Evolutionary conservation across 2,113 vertebrate genomes (phyloP).

Genomic region (Serilophus lunatus): DNA sequence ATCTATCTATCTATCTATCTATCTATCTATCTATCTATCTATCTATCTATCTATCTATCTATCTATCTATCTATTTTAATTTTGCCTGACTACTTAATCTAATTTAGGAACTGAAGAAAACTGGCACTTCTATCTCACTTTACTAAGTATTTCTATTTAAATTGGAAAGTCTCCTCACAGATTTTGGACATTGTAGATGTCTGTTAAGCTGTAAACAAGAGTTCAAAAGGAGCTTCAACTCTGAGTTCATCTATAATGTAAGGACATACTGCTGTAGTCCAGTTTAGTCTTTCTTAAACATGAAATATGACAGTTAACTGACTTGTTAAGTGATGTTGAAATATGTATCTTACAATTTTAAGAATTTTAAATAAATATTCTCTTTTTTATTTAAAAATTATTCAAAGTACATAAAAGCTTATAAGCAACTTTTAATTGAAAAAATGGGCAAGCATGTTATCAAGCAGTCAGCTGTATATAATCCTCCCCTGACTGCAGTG

Average conservation of each 20-base stretch:
- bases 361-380: not conserved
- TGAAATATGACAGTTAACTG: not conserved
- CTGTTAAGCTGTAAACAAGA: not conserved
- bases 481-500: not conserved
- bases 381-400: conserved; percentile 6
- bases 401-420: not conserved
- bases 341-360: not conserved
- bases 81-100: not conserved
- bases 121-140: not conserved
- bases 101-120: not conserved
- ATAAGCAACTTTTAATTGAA: conserved; percentile 51
- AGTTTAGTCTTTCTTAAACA: not conserved
- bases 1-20: too few relatives aligned
- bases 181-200: not conserved
- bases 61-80: not conserved
- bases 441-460: not conserved
- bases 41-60: too few relatives aligned
- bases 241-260: not conserved
- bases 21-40: too few relatives aligned
- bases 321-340: not conserved
- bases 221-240: not conserved
- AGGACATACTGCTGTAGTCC: not conserved
- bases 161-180: not conserved
- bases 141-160: not conserved
- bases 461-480: conserved; percentile 16